Base-by-base conservation (phyloP, 2,113 vertebrate species). In the Eudorcas thomsonii region DNA sequence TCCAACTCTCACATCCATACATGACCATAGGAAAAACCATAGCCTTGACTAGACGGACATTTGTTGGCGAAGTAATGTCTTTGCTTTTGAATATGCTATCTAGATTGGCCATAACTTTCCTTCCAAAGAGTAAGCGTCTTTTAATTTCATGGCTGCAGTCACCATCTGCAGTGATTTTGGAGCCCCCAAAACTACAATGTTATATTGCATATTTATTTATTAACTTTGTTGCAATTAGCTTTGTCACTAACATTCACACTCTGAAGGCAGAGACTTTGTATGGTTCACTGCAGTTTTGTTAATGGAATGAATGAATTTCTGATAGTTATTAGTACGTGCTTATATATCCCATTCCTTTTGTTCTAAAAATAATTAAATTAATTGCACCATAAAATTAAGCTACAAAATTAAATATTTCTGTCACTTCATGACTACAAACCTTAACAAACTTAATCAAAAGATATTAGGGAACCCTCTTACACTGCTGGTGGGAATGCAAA, bases 391-490 rank as follows among this genome's bases (percentile, higher is more conserved):
- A 91, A 71, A 60, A 95, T 36, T 64, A 86, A 43, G 39, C 50
- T 55, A 94, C 81, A 93, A 94, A 97, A 78, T 88, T 77, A 85
- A 90, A 59, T 81, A 54, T 30, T 57, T 88, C 43, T 89, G 30
- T 39, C 14, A 85, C 55, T 94, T 89, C 26, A 78, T 64, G 86
- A 43, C 28, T 85, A 45, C 54, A 81, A 85, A 85, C 5, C 11
- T 94, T 81, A 92, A 36, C 43, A 74, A 33, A 77, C 86, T 83
- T 82, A 91, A 89, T 62, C 5, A 67, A 90, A 90, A 78, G 55
- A 33, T 81, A 84, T 39, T 52, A n/a, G n/a, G n/a, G n/a, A n/a
- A n/a, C n/a, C n/a, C n/a, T n/a, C n/a, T n/a, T n/a, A n/a, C n/a
- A n/a, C n/a, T n/a, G n/a, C n/a, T n/a, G n/a, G n/a, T n/a, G n/a